These are phyloP conservation scores for Corvus hawaiiensis DNA, from an alignment of 2,113 vertebrate species.

Conservation along the genomic window DNA sequence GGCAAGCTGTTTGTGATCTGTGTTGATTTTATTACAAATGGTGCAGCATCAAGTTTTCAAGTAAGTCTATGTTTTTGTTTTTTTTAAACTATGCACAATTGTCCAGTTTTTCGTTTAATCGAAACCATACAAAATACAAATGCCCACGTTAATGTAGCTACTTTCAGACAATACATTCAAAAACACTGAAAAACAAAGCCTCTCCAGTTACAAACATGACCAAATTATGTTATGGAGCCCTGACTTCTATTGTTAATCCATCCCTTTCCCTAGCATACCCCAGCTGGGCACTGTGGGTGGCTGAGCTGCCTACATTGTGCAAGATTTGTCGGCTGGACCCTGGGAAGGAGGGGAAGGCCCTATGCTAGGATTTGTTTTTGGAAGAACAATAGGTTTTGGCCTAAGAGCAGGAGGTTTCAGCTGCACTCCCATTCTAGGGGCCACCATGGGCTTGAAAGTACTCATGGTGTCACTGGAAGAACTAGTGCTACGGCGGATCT, in stretches of 20 bases:
- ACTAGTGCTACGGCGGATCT: constrained; percentile 89
- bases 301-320: constrained; percentile 86
- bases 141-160: constrained; percentile 75
- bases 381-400: constrained; percentile 93
- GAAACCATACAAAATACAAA: constrained; percentile 77
- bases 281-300: constrained; percentile 3
- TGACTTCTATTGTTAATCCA: constrained; percentile 49
- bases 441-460: constrained; percentile 92
- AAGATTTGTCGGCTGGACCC: constrained; percentile 92
- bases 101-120: constrained; percentile 73
- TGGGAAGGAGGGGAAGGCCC: constrained; percentile 81
- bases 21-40: constrained; percentile 74
- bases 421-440: constrained; percentile 95
- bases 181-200: constrained; percentile 70
- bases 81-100: constrained; percentile 71
- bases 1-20: constrained; percentile 79
- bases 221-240: constrained; percentile 30
- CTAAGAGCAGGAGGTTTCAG: constrained; percentile 92
- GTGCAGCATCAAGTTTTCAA: constrained; percentile 81
- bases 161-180: constrained; percentile 73
- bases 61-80: constrained; percentile 70
- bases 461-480: constrained; percentile 93
- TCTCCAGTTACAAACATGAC: constrained; percentile 75
- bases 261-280: constrained; percentile 25
- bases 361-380: constrained; percentile 83